Conservation (phyloP, 2,888 invertebrate genomes). For the Morpho helenor region DNA sequence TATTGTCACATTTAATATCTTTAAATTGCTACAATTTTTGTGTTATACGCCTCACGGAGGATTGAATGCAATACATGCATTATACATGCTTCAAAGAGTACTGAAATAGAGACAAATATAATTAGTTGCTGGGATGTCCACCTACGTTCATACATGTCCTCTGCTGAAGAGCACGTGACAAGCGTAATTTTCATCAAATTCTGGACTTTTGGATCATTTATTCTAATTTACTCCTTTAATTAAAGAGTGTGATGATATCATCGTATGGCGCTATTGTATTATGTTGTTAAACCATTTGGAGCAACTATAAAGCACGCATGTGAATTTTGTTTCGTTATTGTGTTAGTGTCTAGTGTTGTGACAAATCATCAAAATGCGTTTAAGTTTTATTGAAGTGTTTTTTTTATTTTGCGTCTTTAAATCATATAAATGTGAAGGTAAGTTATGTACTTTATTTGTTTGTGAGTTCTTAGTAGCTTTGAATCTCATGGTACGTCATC, state of each 20-base stretch:
- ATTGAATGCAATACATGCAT: conserved; percentile 1
- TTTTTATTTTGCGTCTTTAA: conserved; percentile 18
- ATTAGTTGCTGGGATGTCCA: conserved; percentile 16
- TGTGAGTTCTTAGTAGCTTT: neutral
- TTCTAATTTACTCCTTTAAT: conserved; percentile 54
- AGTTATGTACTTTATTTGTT: conserved; percentile 9
- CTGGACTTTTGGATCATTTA: conserved; percentile 41
- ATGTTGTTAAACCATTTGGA: conserved; percentile 45
- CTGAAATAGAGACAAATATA: neutral
- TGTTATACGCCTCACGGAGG: neutral
- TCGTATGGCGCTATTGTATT: conserved; percentile 40
- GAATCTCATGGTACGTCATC: neutral
- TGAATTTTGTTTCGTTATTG: conserved; percentile 32
- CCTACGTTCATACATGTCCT: conserved; percentile 29
- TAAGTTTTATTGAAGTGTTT: conserved; percentile 23
- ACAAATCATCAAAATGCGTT: conserved; percentile 29
- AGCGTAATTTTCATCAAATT: conserved; percentile 20
- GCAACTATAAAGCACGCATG: conserved; percentile 46
- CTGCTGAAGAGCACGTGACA: conserved; percentile 58
- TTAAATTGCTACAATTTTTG: conserved; percentile 8
- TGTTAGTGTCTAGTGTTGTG: conserved; percentile 8
- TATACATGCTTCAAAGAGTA: neutral
- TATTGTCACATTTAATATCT: conserved; percentile 22
- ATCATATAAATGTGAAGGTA: conserved; percentile 32
- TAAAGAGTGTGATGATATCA: conserved; percentile 54